These are phyloP conservation scores for Meiosimyza decipiens DNA, from an alignment of 2,888 invertebrate genomes.

Conservation along the genomic window DNA sequence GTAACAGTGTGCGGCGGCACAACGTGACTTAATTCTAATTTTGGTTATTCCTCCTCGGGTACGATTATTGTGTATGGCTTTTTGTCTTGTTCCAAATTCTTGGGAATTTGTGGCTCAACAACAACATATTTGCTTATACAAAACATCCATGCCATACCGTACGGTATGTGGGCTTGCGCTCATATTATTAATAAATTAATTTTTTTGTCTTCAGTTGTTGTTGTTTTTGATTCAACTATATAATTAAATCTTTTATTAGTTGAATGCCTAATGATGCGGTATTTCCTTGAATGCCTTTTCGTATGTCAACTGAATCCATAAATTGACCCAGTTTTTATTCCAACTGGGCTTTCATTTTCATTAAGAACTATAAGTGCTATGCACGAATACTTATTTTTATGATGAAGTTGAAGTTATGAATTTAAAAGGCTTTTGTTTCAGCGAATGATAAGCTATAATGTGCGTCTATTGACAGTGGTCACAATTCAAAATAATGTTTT, in stretches of 20 bases:
- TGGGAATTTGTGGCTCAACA: neutral
- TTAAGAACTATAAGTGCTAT: neutral
- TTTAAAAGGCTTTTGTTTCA: no score
- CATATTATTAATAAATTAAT: slow-evolving; percentile 6
- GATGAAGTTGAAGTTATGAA: no score
- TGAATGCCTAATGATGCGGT: neutral
- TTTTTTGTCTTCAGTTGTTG: neutral
- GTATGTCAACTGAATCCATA: slow-evolving; percentile 13
- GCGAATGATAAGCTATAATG: no score
- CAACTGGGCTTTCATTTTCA: slow-evolving; percentile 23
- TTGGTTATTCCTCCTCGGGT: slow-evolving; percentile 29
- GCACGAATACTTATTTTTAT: no score
- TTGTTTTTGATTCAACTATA: neutral
- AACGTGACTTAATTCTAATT: slow-evolving; percentile 50
- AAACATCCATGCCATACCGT: no score
- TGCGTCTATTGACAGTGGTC: no score
- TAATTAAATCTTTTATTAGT: neutral
- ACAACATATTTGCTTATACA: no score
- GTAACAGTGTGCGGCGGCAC: slow-evolving; percentile 9
- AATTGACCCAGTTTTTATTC: slow-evolving; percentile 3
- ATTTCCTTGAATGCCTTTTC: neutral
- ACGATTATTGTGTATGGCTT: no score
- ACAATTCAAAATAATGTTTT: no score
- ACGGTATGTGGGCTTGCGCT: no score
- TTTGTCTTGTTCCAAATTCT: slow-evolving; percentile 50